Evolutionary conservation across 2,113 vertebrate species (phyloP).

Genomic region (Sinosuthora webbiana): DNA sequence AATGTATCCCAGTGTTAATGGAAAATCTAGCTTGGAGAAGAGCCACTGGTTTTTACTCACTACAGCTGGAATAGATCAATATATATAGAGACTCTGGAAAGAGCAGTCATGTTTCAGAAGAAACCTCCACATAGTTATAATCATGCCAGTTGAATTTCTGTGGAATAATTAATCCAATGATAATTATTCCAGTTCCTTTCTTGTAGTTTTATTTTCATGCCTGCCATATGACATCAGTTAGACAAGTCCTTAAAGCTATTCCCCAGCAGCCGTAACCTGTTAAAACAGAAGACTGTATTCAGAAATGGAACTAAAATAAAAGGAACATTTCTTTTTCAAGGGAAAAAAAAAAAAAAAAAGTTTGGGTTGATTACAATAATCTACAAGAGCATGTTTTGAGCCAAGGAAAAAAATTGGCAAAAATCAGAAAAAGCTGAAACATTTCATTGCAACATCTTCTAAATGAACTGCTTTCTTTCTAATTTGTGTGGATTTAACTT

Average conservation of each 20-base stretch:
- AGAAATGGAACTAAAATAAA: background rate
- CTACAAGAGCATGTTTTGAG: background rate
- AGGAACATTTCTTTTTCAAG: background rate
- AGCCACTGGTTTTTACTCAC: background rate
- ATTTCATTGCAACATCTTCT: background rate
- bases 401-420: background rate
- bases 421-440: background rate
- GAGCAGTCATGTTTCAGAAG: constrained; percentile 8
- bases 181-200: constrained; percentile 24
- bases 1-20: background rate
- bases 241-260: constrained; percentile 7
- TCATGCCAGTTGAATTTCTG: constrained; percentile 11
- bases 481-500: background rate
- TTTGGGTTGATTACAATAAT: background rate
- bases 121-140: background rate
- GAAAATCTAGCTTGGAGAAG: background rate
- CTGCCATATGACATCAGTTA: constrained; percentile 21
- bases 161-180: constrained; percentile 27
- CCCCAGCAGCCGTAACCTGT: background rate
- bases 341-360: background rate
- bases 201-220: constrained; percentile 21
- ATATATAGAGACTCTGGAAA: background rate
- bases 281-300: background rate
- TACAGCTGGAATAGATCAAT: constrained; percentile 45
- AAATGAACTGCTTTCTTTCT: background rate